Conservation (phyloP, 2,888 invertebrate genomes). For the Troides helena region DNA sequence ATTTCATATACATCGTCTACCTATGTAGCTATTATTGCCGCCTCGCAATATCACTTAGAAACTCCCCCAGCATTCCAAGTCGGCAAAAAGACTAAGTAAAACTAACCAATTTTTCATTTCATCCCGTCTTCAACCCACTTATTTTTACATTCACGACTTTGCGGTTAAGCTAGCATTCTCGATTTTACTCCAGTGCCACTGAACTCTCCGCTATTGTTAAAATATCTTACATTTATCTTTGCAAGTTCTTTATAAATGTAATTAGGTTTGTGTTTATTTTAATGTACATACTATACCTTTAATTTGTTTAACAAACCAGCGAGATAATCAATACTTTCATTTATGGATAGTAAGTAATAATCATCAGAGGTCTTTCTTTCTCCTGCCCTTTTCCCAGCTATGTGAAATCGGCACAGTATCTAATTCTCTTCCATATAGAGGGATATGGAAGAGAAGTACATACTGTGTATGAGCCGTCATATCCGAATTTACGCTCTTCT, state of each 20-base stretch:
- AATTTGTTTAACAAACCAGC: too few species aligned
- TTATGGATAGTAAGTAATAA: too few species aligned
- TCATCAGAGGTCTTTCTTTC: too few species aligned
- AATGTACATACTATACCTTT: neutral
- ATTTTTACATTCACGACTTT: conserved; percentile 5
- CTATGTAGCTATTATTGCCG: neutral
- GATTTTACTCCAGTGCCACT: neutral
- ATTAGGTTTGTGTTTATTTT: neutral
- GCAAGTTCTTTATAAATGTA: neutral
- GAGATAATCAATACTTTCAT: too few species aligned
- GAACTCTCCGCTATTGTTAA: neutral
- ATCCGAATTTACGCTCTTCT: too few species aligned
- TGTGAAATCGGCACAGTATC: too few species aligned
- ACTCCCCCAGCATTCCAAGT: neutral
- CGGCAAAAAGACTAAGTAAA: neutral
- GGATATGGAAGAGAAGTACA: too few species aligned
- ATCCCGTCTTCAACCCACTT: conserved; percentile 2
- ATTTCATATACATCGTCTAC: neutral
- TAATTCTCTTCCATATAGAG: too few species aligned
- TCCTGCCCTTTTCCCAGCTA: too few species aligned
- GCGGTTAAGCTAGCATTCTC: neutral
- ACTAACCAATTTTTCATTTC: neutral
- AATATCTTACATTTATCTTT: neutral
- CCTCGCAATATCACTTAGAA: too few species aligned
- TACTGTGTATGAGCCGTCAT: too few species aligned